Conservation (phyloP, 2,113 vertebrate species). For the Salvelinus sp. region DNA sequence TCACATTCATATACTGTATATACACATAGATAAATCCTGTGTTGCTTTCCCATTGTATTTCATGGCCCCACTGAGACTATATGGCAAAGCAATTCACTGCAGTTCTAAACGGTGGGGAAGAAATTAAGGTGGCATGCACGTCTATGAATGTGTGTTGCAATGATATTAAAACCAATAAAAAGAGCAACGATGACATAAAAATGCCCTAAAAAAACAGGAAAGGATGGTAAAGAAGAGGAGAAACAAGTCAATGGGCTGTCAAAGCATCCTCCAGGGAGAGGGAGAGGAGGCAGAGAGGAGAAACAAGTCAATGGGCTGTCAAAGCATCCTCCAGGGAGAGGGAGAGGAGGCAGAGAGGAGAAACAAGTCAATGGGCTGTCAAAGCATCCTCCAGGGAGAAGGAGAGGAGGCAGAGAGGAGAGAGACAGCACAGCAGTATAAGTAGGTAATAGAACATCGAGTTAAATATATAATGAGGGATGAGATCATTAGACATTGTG, state of each 20-base stretch:
- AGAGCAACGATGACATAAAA: background rate
- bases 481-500: conserved; percentile 56
- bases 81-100: background rate
- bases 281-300: too few relatives aligned
- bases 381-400: background rate
- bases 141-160: background rate
- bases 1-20: too few relatives aligned
- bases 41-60: background rate
- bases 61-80: conserved; percentile 1
- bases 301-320: too few relatives aligned
- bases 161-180: background rate
- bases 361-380: background rate
- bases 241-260: too few relatives aligned
- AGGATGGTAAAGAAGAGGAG: background rate
- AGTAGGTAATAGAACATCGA: conserved; percentile 28
- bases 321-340: too few relatives aligned
- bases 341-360: too few relatives aligned
- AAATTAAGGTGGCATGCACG: background rate
- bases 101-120: background rate
- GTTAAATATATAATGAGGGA: conserved; percentile 63
- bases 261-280: too few relatives aligned
- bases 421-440: conserved; percentile 9
- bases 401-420: background rate
- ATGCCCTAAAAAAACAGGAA: background rate
- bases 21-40: background rate